Evolutionary conservation across 2,888 invertebrate genomes (phyloP).

Genomic region (Podotricha telesiphe): DNA sequence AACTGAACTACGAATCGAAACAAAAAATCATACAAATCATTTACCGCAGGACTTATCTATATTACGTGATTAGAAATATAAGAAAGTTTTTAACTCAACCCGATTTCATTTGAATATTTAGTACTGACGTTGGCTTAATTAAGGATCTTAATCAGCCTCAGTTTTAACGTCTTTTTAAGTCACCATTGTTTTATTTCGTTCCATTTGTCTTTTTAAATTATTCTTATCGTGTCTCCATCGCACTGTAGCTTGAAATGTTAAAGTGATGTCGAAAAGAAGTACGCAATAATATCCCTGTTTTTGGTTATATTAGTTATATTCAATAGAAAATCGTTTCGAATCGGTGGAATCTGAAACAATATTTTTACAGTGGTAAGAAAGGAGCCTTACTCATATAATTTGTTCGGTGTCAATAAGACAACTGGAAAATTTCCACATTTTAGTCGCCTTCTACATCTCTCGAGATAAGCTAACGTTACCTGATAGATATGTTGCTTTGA

Average conservation of each 20-base stretch:
- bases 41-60: slow-evolving; percentile 22
- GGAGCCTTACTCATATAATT: no score
- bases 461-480: no score
- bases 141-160: slow-evolving; percentile 37
- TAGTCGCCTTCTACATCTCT: no score
- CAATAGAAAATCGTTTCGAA: no score
- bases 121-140: slow-evolving; percentile 35
- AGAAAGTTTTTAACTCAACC: slow-evolving; percentile 35
- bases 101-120: slow-evolving; percentile 45
- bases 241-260: slow-evolving; percentile 13
- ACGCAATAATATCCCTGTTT: neutral
- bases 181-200: slow-evolving; percentile 35
- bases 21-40: slow-evolving; percentile 11
- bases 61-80: slow-evolving; percentile 45
- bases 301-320: neutral
- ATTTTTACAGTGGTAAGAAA: no score
- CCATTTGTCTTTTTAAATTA: slow-evolving; percentile 30
- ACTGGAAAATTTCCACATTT: no score
- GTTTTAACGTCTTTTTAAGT: slow-evolving; percentile 40
- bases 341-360: no score
- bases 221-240: slow-evolving; percentile 20
- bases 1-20: neutral
- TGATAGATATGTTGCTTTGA: no score
- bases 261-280: slow-evolving; percentile 13
- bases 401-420: no score